Evolutionary conservation across 2,888 invertebrate genomes (phyloP).

Genomic region (Lymantria monacha): DNA sequence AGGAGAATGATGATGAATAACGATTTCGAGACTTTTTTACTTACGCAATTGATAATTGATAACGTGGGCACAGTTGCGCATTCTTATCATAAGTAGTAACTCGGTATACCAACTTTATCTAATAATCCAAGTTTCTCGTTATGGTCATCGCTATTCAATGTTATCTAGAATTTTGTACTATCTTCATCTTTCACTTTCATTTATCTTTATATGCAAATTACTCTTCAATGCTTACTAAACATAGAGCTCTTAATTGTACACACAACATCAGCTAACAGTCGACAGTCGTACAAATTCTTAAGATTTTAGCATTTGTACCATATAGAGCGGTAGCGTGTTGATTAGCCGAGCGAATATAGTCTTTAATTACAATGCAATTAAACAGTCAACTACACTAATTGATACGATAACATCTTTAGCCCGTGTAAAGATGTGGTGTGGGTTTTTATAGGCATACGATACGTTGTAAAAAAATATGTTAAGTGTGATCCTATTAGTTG

Average conservation of each 20-base stretch:
- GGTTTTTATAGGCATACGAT: slow-evolving; percentile 43
- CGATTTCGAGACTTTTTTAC: too few relatives aligned
- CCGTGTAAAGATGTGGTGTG: slow-evolving; percentile 37
- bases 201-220: slow-evolving; percentile 4
- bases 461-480: slow-evolving; percentile 31
- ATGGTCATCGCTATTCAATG: not conserved
- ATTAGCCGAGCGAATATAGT: slow-evolving; percentile 56
- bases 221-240: slow-evolving; percentile 7
- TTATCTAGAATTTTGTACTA: not conserved
- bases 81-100: too few relatives aligned
- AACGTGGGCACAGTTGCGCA: too few relatives aligned
- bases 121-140: not conserved
- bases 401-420: slow-evolving; percentile 56
- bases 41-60: too few relatives aligned
- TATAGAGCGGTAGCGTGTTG: slow-evolving; percentile 53
- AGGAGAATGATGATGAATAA: too few relatives aligned
- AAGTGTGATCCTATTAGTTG: slow-evolving; percentile 10
- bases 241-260: not conserved
- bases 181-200: not conserved
- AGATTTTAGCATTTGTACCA: slow-evolving; percentile 46
- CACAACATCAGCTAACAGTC: slow-evolving; percentile 9
- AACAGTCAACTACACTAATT: slow-evolving; percentile 59
- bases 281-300: slow-evolving; percentile 14
- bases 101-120: too few relatives aligned
- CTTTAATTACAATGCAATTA: slow-evolving; percentile 66